Evolutionary conservation across 2,797 vertebrate species (phyloP).

Genomic region (Phoebastria nigripes): DNA sequence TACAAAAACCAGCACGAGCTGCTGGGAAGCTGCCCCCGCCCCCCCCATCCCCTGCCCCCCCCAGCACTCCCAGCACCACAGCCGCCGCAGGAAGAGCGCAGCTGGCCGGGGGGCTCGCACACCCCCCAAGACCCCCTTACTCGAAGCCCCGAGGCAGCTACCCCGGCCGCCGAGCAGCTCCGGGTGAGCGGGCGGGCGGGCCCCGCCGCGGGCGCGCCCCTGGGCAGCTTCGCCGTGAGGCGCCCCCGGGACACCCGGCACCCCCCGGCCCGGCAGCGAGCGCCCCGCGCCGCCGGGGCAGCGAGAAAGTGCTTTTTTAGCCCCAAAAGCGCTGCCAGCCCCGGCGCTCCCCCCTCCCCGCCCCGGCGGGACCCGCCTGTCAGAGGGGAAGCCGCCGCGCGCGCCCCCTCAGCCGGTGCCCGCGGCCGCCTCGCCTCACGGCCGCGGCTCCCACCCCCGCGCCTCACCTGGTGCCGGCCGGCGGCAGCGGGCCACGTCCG

Average conservation of each 20-base stretch:
- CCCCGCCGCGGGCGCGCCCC: not conserved
- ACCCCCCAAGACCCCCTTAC: rapidly evolving
- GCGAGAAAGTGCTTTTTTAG: not conserved
- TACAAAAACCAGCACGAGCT: not conserved
- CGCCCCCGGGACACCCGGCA: not conserved
- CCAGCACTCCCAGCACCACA: not conserved
- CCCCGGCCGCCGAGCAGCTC: not conserved
- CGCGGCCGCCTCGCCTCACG: not conserved
- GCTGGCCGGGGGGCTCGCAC: not conserved
- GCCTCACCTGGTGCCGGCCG: constrained; percentile 44
- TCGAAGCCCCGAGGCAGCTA: not conserved
- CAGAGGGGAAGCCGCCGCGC: not conserved
- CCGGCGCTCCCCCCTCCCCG: not conserved
- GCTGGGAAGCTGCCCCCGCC: too few species aligned
- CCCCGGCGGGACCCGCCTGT: not conserved
- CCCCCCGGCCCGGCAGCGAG: not conserved
- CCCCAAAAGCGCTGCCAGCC: not conserved
- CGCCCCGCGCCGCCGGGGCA: not conserved
- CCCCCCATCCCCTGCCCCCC: too few species aligned
- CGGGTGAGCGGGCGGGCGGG: not conserved
- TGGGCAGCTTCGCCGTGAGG: not conserved
- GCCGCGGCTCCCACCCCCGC: not conserved
- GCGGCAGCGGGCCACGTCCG: not conserved
- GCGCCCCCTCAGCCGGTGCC: not conserved
- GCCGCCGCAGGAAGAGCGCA: not conserved